Evolutionary conservation across 2,888 invertebrate genomes (phyloP).

Genomic region (Incurvaria masculella): DNA sequence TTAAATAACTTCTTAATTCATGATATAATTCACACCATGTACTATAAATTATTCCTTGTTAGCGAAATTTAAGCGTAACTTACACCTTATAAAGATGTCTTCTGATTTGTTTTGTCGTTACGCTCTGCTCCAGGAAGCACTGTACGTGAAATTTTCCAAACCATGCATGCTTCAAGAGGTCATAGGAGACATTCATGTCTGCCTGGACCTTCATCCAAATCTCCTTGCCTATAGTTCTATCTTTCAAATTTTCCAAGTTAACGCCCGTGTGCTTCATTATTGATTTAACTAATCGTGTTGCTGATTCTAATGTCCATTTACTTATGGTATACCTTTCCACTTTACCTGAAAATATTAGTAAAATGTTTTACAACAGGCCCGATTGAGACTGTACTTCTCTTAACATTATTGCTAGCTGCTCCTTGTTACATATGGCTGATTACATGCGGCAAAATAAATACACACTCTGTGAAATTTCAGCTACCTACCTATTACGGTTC

Average conservation of each 20-base stretch:
- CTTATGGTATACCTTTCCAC: slow-evolving; percentile 21
- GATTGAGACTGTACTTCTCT: no score
- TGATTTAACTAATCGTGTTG: slow-evolving; percentile 29
- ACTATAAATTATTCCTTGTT: no score
- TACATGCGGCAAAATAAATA: no score
- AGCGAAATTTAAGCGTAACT: slow-evolving; percentile 16
- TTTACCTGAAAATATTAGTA: slow-evolving; percentile 23
- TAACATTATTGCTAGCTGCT: no score
- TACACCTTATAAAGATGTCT: slow-evolving; percentile 30
- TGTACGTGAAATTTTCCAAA: slow-evolving; percentile 31
- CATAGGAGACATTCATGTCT: slow-evolving; percentile 26
- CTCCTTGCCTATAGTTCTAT: slow-evolving; percentile 27
- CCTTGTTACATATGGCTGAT: no score
- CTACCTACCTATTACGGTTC: no score
- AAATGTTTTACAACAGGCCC: no score
- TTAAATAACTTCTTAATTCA: no score
- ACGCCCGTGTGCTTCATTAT: slow-evolving; percentile 26
- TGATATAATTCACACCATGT: no score
- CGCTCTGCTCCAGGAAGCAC: slow-evolving; percentile 29
- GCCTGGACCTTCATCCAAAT: slow-evolving; percentile 31
- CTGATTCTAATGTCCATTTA: slow-evolving; percentile 31
- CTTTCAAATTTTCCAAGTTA: slow-evolving; percentile 29
- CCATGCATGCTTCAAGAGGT: slow-evolving; percentile 33
- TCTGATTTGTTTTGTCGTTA: slow-evolving; percentile 28
- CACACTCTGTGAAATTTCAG: no score